Percentiles rank a stretch among this genome's conserved stretches.
phyloP scores from a whole-genome alignment of 2,888 invertebrate species.

The Petrolisthes cinctipes region DNA sequence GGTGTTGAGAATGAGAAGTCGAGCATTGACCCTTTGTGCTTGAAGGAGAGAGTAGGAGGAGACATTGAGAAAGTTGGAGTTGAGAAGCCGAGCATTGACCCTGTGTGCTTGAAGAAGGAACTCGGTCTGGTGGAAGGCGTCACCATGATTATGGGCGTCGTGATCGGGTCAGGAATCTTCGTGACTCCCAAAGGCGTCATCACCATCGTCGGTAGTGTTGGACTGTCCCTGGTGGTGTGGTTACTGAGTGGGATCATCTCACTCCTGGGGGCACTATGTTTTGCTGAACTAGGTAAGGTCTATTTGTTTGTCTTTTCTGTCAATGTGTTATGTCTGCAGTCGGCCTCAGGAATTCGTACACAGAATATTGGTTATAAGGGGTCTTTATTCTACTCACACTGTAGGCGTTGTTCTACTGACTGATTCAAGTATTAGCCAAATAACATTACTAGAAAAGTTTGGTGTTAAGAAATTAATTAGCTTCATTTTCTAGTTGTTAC shows the following conservation, averaged over 20 bases:
- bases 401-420: no score
- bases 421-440: no score
- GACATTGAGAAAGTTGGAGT: background rate
- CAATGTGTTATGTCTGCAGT: no score
- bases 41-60: background rate
- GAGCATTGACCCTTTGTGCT: no score
- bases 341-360: no score
- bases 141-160: constrained; percentile 92
- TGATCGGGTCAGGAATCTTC: constrained; percentile 95
- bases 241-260: constrained; percentile 87
- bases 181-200: constrained; percentile 92
- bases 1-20: background rate
- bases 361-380: no score
- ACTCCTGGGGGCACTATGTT: constrained; percentile 94
- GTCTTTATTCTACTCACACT: no score
- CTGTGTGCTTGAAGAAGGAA: constrained; percentile 79
- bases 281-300: constrained; percentile 89
- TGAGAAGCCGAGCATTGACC: background rate
- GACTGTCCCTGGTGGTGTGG: constrained; percentile 91
- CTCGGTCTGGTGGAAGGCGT: constrained; percentile 88
- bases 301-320: no score
- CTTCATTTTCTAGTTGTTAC: no score
- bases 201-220: constrained; percentile 86
- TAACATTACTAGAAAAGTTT: no score
- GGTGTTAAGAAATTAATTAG: no score